Percentiles rank a stretch among this genome's conserved stretches.
Evolutionary conservation across 2,113 vertebrate species (phyloP).

Genomic region (Indri indri): DNA sequence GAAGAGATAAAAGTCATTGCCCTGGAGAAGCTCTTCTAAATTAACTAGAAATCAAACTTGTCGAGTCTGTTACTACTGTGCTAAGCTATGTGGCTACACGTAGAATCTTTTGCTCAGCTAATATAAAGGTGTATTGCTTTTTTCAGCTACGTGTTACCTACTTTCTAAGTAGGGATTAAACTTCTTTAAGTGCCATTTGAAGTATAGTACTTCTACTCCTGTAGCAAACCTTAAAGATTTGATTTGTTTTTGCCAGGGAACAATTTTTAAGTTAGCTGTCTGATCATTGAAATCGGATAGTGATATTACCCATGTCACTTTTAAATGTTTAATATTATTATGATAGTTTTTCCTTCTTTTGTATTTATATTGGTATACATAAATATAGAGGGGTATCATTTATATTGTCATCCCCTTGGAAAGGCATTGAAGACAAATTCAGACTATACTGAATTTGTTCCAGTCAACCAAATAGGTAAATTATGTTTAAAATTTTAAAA

Average conservation of each 20-base stretch:
- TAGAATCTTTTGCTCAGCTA: background rate
- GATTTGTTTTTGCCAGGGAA: background rate
- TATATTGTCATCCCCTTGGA: background rate
- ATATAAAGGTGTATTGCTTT: background rate
- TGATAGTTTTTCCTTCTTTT: background rate
- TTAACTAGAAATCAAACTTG: slow-evolving; percentile 17
- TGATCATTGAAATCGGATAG: background rate
- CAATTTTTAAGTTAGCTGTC: slow-evolving; percentile 1
- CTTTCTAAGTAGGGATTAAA: background rate
- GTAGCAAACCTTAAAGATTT: background rate
- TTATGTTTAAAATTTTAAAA: slow-evolving; percentile 27
- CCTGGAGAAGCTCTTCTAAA: background rate
- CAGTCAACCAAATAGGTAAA: background rate
- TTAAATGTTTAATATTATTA: background rate
- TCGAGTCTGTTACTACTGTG: background rate
- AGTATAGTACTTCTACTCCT: background rate
- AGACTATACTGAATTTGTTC: background rate
- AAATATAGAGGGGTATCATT: background rate
- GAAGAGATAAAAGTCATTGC: background rate
- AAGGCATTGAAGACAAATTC: background rate
- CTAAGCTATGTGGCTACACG: background rate
- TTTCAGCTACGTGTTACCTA: background rate
- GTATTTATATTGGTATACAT: background rate
- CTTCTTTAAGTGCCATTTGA: background rate
- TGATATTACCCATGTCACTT: background rate